Conservation (phyloP, 2,113 vertebrate species). For the Alethe castanea region DNA sequence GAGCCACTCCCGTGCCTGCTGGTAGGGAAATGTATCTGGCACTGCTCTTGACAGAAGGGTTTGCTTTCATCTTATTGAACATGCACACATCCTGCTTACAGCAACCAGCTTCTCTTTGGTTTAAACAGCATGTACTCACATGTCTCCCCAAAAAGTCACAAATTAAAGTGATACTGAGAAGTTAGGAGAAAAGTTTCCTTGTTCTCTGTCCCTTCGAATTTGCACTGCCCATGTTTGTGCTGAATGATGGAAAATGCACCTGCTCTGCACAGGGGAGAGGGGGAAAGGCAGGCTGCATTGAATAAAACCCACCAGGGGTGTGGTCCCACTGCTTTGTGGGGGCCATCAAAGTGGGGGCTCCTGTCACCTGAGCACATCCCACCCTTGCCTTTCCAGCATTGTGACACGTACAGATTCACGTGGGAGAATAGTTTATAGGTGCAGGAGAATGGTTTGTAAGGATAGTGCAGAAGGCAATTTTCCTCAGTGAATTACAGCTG, state of each 20-base stretch:
- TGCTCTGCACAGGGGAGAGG: accelerated
- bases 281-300: neutral
- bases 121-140: neutral
- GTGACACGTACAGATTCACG: neutral
- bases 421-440: neutral
- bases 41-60: neutral
- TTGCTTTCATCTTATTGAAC: neutral
- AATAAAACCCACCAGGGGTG: neutral
- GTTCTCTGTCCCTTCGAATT: neutral
- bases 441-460: too few species aligned
- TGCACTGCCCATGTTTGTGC: accelerated
- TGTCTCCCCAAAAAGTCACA: neutral
- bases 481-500: too few species aligned
- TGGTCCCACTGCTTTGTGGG: neutral
- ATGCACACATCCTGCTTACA: neutral
- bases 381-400: neutral
- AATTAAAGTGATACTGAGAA: neutral
- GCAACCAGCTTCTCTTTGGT: neutral
- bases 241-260: neutral
- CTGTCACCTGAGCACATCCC: neutral
- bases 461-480: too few species aligned
- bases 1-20: neutral
- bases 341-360: neutral
- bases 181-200: neutral
- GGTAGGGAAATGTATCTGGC: neutral